A percentile compares a stretch with the other conserved stretches of the same genome.
Conservation (phyloP, 2,797 vertebrate genomes). For the Gila robusta region DNA sequence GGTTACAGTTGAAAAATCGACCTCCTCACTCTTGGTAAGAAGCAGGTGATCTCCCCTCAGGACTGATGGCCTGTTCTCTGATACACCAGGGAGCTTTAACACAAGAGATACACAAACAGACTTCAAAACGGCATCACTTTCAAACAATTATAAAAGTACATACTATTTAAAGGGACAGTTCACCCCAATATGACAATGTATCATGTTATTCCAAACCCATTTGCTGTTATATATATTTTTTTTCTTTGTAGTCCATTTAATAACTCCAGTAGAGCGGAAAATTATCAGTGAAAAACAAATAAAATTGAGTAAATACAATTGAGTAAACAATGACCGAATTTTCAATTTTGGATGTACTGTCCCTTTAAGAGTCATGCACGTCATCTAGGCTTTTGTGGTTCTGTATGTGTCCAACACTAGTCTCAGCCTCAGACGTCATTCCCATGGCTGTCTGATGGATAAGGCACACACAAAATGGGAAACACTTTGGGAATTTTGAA, state of each 20-base stretch:
- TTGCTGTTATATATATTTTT: neutral
- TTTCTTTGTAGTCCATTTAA: neutral
- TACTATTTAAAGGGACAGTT: neutral
- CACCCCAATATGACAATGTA: neutral
- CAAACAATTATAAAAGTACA: neutral
- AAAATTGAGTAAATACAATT: no score
- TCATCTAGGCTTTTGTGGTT: neutral
- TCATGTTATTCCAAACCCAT: neutral
- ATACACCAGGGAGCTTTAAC: slow-evolving; percentile 88
- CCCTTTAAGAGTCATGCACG: neutral
- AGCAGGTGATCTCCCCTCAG: slow-evolving; percentile 87
- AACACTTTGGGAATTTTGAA: neutral
- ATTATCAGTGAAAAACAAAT: no score
- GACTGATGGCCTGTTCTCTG: slow-evolving; percentile 92
- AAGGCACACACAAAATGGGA: neutral
- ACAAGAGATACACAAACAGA: neutral
- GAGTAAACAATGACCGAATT: neutral
- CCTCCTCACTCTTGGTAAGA: slow-evolving; percentile 69
- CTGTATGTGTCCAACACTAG: neutral
- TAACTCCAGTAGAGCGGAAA: neutral
- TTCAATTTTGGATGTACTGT: neutral
- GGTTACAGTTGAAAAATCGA: slow-evolving; percentile 30
- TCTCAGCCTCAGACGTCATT: neutral
- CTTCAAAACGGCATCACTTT: neutral
- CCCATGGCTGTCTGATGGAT: neutral